Base-by-base conservation (phyloP, 2,113 vertebrate genomes). In the Carassius carassius region DNA sequence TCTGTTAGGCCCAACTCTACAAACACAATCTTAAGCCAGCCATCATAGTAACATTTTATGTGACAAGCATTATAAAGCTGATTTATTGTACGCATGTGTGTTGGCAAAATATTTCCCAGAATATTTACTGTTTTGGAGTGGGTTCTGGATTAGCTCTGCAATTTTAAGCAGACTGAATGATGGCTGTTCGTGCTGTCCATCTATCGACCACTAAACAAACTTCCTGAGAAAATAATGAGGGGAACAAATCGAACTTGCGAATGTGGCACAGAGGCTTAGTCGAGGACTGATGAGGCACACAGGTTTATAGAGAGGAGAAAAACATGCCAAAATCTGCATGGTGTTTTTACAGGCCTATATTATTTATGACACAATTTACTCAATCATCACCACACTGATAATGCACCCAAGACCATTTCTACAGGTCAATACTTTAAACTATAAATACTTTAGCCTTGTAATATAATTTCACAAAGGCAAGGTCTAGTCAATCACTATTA, bases 1-100 rank as follows among this genome's bases (percentile, higher is more conserved):
- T 84, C 81, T 9, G 12, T 82, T 91, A 87, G 84, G 84, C 86
- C 87, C 92, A 92, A 91, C 91, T 88, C 86, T 79, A 83, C 78
- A 23, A 92, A 92, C 92, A 92, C 88, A 89, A 90, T 90, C 90
- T 90, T 90, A 54, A 89, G 90, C 91, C 88, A 90, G 85, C 87
- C 90, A 91, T 92, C 89, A 74, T 87, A 92, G 91, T 91, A 94
- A 93, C 91, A 90, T 92, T 94, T 94, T 92, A 93, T 91, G 90
- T 94, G 94, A 94, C 94, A 94, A 93, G 92, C 93, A 92, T 92
- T 93, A 92, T 94, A 93, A 94, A 94, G 91, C 87, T 91, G 93
- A 94, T 95, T 94, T 93, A 94, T 94, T 63, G 90, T 85, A 87
- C 84, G 87, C 92, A 93, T 92, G 90, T 93, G 94, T 92, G 91